Evolutionary conservation across 2,888 invertebrate species (phyloP), one percentile per base, ranked within the genome.

Genomic region (Spodoptera littoralis): DNA sequence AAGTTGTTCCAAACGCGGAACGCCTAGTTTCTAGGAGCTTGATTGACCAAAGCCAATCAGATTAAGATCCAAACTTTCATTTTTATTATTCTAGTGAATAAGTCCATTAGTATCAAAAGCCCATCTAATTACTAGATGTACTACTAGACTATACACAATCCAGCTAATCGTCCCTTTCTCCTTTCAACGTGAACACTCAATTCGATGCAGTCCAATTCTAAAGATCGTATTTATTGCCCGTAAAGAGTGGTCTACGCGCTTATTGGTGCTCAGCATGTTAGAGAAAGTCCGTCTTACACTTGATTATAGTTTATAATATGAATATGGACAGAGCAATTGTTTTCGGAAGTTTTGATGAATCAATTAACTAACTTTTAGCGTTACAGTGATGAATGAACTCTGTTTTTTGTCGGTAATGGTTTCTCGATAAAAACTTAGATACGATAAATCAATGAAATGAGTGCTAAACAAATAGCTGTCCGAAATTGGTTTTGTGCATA

Each of bases 261-360:
- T 86, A 90, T 85, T 83, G 84, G 76, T 76, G 82, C 68, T 80
- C 77, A 80, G 70, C 87, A 83, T 86, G 86, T 83, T 42, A 80
- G 83, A 81, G 84, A 84, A 85, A 84, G 85, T 83, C 61, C 51
- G 64, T 72, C 56, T 68, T 57, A 65, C 64, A 69, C 66, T 66
- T 75, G 70, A 62, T 62, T 61, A 60, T 53, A 61, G 66, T 57
- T 60, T 65, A 65, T 48, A 53, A 73, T 68, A 68, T 63, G 68
- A 63, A 76, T 59, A 56, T 58, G 51, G 55, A 22, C 12, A 22
- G 22, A 41, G 6, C 45, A 48, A 60, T 65, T 76, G 72, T 76
- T 76, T 72, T 65, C 11, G 66, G 73, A 50, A 57, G 48, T 22
- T 24, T 47, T 45, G 11, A 53, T 30, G 48, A 70, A 70, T 53